Evolutionary conservation across 2,113 vertebrate genomes (phyloP).

Genomic region (Cololabis saira): DNA sequence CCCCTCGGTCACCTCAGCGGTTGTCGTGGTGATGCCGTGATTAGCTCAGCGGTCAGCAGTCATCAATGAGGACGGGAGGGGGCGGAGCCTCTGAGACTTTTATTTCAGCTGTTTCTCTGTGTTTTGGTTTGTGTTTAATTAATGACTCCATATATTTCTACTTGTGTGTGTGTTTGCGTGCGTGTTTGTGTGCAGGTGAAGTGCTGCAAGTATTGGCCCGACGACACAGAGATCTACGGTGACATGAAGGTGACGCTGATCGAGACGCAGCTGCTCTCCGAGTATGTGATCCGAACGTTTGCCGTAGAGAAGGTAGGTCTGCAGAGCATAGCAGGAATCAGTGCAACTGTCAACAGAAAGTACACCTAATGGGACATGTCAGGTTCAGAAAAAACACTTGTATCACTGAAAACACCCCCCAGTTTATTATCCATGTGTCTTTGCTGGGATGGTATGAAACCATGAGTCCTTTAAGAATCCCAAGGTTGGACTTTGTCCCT

Average conservation of each 20-base stretch:
- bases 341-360: too few species aligned
- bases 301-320: constrained; percentile 93
- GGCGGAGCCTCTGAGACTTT: constrained; percentile 57
- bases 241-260: constrained; percentile 98
- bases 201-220: constrained; percentile 98
- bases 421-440: too few species aligned
- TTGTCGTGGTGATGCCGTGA: constrained; percentile 49
- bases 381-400: not conserved
- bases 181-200: constrained; percentile 86
- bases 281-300: constrained; percentile 97
- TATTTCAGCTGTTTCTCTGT: constrained; percentile 39
- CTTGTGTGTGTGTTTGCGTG: constrained; percentile 7
- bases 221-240: constrained; percentile 97
- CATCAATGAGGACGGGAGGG: constrained; percentile 30
- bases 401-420: too few species aligned
- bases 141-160: constrained; percentile 27
- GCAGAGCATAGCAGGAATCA: not conserved
- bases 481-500: too few species aligned
- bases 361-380: not conserved
- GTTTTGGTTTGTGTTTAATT: constrained; percentile 45
- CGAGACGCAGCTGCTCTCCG: constrained; percentile 97
- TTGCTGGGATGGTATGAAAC: too few species aligned
- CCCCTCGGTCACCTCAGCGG: constrained; percentile 6
- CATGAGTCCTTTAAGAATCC: too few species aligned
- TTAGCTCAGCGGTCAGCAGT: constrained; percentile 53